A percentile compares a stretch with the other conserved stretches of the same genome.
phyloP scores from a whole-genome alignment of 2,888 invertebrate genomes.

The Poecilobothrus nobilitatus region DNA sequence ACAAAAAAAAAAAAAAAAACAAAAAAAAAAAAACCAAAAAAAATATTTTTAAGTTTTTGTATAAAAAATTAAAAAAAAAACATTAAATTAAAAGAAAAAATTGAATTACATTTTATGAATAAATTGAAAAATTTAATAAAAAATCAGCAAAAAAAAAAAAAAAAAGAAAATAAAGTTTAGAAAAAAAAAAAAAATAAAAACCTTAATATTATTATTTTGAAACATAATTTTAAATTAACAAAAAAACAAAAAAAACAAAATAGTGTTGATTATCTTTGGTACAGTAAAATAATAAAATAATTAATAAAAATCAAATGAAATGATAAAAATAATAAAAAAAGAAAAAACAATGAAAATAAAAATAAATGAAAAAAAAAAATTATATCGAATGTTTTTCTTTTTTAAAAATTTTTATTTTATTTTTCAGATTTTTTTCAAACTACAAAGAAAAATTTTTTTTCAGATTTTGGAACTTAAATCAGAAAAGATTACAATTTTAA shows the following conservation, averaged over 20 bases:
- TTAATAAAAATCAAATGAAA: neutral
- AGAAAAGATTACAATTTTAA: no score
- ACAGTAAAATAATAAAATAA: neutral
- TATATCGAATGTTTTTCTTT: no score
- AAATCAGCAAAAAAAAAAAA: slow-evolving; percentile 14
- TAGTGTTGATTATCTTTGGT: slow-evolving; percentile 6
- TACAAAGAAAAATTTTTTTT: no score
- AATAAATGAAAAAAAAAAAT: neutral
- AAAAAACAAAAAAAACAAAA: neutral
- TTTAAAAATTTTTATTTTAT: no score
- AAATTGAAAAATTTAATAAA: slow-evolving; percentile 12
- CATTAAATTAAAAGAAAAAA: neutral
- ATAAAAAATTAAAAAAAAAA: slow-evolving; percentile 9
- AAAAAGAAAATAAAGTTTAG: slow-evolving; percentile 4
- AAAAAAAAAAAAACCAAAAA: no score
- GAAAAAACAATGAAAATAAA: neutral
- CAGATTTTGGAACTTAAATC: no score
- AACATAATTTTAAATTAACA: neutral
- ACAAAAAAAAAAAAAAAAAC: slow-evolving; percentile 21
- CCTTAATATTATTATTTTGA: neutral
- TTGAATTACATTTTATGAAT: neutral
- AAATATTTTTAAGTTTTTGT: slow-evolving; percentile 7
- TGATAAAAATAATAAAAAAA: neutral
- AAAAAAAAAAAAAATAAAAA: slow-evolving; percentile 9
- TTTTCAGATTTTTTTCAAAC: no score